A percentile compares a stretch with the other conserved stretches of the same genome.
Conservation (phyloP, 2,888 invertebrate genomes). For the Arrhopalites spinosus region DNA sequence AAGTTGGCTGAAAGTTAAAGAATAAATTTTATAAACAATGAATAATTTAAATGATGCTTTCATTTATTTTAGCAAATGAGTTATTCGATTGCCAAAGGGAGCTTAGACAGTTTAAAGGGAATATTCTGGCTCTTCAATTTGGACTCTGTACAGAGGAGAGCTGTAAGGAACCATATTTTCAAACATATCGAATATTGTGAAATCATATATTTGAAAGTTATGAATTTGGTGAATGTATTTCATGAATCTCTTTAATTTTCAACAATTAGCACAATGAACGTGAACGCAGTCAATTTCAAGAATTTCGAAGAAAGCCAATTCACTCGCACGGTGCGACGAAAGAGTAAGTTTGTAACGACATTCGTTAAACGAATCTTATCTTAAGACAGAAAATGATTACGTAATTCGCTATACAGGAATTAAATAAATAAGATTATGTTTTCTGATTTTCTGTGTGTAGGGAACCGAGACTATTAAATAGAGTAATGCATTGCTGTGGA, state of each 20-base stretch:
- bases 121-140: constrained; percentile 75
- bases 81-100: constrained; percentile 71
- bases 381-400: neutral
- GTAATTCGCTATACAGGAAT: neutral
- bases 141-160: constrained; percentile 61
- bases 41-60: constrained; percentile 39
- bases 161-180: constrained; percentile 39
- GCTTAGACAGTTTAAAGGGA: constrained; percentile 79
- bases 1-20: no score
- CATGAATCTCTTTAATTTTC: constrained; percentile 9
- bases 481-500: constrained; percentile 80
- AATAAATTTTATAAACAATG: neutral
- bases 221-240: no score
- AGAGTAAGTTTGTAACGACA: constrained; percentile 33
- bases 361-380: constrained; percentile 6
- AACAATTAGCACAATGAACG: constrained; percentile 43
- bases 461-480: constrained; percentile 80
- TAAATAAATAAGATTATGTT: neutral
- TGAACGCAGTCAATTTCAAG: constrained; percentile 46
- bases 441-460: constrained; percentile 64
- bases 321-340: constrained; percentile 24
- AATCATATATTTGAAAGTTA: no score
- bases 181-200: constrained; percentile 2
- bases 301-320: constrained; percentile 32
- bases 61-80: constrained; percentile 71